Base-by-base conservation (phyloP, 37 sponge, comb jelly and placozoan species). In the Petrosia ficiformis region DNA sequence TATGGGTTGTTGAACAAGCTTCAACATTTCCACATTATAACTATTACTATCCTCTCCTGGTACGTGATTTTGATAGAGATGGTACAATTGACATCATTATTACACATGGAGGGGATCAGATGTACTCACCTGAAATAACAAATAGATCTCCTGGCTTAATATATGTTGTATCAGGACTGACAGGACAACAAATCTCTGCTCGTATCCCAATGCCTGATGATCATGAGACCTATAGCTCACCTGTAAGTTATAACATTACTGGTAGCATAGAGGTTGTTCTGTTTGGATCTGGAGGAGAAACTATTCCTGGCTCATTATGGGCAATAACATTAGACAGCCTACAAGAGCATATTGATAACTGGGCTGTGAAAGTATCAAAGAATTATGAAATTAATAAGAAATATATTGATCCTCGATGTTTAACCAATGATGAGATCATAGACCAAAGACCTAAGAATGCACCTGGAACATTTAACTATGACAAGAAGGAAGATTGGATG, bases 251-350 rank as follows among this genome's bases (percentile, higher is more conserved):
- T 56, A 65, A 37, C 25, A 28, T 52, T 11, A n/a, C n/a, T n/a
- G n/a, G n/a, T n/a, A n/a, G n/a, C n/a, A 34, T 39, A 10, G 71
- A 86, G n/a, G 52, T 86, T 37, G 65, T 90, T 19, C 71, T 93
- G 29, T 84, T 93, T 81, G 93, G 93, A 1, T 80, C 88, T 30
- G 93, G 93, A n/a, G 89, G 93, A 6, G 93, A 93, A 75, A 88
- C 93, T 24, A 36, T 88, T 28, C 59, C 56, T 22, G 93, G 93
- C 0, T 80, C 86, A 22, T 41, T 93, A 74, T 93, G 93, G 93
- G 93, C 83, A 0, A 28, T 93, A 11, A 58, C 78, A 21, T 26
- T 85, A n/a, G 57, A 67, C 26, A 90, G 91, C 57, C 37, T 90
- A 10, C 44, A 42, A n/a, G 36, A 31, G 24, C 69, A 59, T 5